Conservation (phyloP, 2,888 invertebrate genomes). For the Hermaeophaga mercurialis region DNA sequence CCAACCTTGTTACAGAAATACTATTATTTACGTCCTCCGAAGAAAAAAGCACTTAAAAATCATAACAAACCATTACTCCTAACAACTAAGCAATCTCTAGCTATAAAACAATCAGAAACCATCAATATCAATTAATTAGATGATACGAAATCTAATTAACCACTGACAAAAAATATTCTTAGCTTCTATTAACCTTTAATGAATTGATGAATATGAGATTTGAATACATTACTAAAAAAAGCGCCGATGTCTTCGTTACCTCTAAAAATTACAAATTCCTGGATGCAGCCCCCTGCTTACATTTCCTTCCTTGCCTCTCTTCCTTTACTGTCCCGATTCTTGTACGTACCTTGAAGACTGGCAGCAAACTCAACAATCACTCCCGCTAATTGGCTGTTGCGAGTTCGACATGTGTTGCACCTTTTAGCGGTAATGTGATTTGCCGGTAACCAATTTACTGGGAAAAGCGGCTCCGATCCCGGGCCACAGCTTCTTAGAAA, state of each 20-base stretch:
- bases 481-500: not conserved
- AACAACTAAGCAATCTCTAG: too few relatives aligned
- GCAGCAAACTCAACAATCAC: constrained; percentile 29
- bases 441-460: constrained; percentile 16
- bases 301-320: not conserved
- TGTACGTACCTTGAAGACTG: constrained; percentile 1
- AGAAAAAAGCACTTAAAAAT: too few relatives aligned
- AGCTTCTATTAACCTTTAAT: too few relatives aligned
- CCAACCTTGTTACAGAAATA: too few relatives aligned
- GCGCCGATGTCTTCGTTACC: not conserved
- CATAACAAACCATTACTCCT: too few relatives aligned
- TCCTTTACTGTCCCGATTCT: not conserved
- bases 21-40: too few relatives aligned
- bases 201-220: too few relatives aligned
- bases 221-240: too few relatives aligned
- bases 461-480: constrained; percentile 2
- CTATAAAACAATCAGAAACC: too few relatives aligned
- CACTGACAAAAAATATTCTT: too few relatives aligned
- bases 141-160: too few relatives aligned
- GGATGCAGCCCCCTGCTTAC: not conserved
- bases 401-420: constrained; percentile 30
- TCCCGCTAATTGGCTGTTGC: constrained; percentile 32
- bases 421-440: constrained; percentile 26
- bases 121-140: too few relatives aligned
- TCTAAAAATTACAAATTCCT: not conserved